Percentiles rank a stretch among this genome's conserved stretches.
Evolutionary conservation across 92 coral and sea anemone genomes (phyloP).

Genomic region (Scolanthus callimorphus): DNA sequence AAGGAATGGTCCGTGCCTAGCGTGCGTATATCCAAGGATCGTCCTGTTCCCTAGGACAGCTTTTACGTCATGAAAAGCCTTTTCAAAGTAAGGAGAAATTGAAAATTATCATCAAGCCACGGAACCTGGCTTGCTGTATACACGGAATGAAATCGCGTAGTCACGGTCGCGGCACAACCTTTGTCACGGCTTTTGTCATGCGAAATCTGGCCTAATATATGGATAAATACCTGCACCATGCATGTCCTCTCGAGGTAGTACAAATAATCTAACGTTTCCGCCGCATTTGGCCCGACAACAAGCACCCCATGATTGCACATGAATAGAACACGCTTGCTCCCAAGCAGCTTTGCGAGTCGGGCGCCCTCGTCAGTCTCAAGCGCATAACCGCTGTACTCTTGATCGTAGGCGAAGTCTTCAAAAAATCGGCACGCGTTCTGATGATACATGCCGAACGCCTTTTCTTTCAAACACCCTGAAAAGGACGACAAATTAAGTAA

Average conservation of each 20-base stretch:
- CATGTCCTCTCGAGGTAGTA: slow-evolving; percentile 66
- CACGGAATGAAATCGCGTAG: too few species aligned
- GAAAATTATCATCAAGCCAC: too few species aligned
- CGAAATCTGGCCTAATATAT: too few species aligned
- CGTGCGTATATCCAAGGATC: too few species aligned
- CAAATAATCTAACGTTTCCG: slow-evolving; percentile 46
- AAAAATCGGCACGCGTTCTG: slow-evolving; percentile 50
- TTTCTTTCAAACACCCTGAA: slow-evolving; percentile 50
- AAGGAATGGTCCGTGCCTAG: too few species aligned
- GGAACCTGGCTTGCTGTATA: too few species aligned
- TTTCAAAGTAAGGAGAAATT: too few species aligned
- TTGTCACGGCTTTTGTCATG: too few species aligned
- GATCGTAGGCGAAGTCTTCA: slow-evolving; percentile 55
- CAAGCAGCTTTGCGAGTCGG: slow-evolving; percentile 47
- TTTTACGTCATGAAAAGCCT: too few species aligned
- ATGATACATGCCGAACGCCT: slow-evolving; percentile 43
- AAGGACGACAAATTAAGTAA: too few species aligned
- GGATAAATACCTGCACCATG: slow-evolving; percentile 68
- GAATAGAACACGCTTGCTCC: slow-evolving; percentile 52
- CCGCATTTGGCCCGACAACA: slow-evolving; percentile 35
- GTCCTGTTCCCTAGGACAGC: too few species aligned
- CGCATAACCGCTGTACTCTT: slow-evolving; percentile 52
- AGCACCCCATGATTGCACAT: slow-evolving; percentile 76
- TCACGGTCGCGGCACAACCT: too few species aligned
- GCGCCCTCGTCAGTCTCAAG: slow-evolving; percentile 51